Base-by-base conservation (phyloP, 2,888 invertebrate species). In the Ashinkailepas kermadecensis region DNA sequence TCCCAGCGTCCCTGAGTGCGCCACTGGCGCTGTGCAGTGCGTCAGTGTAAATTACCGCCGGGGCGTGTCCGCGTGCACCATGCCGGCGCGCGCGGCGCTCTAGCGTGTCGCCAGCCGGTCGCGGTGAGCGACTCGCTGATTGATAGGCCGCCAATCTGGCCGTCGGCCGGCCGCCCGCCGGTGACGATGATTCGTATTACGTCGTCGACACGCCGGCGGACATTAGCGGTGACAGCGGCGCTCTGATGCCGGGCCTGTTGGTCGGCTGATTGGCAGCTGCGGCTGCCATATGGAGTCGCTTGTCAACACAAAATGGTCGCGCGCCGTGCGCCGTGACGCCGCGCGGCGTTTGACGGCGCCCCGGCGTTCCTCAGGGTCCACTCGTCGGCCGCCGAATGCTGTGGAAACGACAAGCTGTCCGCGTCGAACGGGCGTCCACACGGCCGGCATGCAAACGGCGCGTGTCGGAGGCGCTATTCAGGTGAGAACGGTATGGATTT, bases 281-380 rank as follows among this genome's bases (percentile, higher is more conserved):
- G 6, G 65, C 23, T 67, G 65, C 65, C 65, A 13, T 67, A 23
- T 23, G 15, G 70, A 39, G 39, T 39, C 13, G 39, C 70, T 62
- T 70, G 70, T 70, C 70, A 39, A 25, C 70, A 70, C 70, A 70
- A 70, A 70, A 70, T 70, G 70, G 70, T 15, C 70, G 70, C 70
- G 15, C 39, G 1, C 23, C 39, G 39, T 39, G 10, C 70, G 39
- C 23, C 65, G 23, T 11, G 65, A 10, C 65, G 23, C 11, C 65
- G 62, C 1, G 39, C 39, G 39, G 39, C 39, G 39, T 39, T 39
- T 39, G 39, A 39, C 39, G 39, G 39, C 39, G 39, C 39, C 39
- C 39, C 39, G 39, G 39, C 39, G 39, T 39, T 39, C 39, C 39
- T 39, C 39, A 4, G 39, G 39, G 39, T 39, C 39, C 39, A 39